Conservation (phyloP, 2,797 vertebrate genomes). For the Parauchenoglanis punctatus region DNA sequence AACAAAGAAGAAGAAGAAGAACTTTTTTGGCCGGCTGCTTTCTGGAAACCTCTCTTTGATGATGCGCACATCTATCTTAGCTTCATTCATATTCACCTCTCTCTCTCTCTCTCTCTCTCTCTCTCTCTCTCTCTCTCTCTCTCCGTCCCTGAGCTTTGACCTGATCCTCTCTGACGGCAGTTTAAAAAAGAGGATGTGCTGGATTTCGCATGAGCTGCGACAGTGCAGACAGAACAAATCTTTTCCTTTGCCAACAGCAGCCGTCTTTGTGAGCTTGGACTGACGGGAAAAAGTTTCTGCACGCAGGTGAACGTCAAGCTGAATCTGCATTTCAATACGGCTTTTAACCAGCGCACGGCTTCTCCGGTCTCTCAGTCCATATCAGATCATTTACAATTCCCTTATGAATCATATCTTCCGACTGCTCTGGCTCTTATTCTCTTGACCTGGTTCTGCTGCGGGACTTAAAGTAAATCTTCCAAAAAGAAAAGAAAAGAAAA, state of each 20-base stretch:
- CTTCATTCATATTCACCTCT: neutral
- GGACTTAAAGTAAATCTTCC: neutral
- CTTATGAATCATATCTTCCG: neutral
- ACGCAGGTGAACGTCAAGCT: neutral
- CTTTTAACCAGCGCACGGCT: neutral
- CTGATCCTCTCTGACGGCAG: neutral
- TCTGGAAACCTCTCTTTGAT: neutral
- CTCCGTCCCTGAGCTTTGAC: neutral
- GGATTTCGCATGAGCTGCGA: neutral
- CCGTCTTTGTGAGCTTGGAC: neutral
- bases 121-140: neutral
- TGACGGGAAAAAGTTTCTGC: neutral
- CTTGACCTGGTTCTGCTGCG: neutral
- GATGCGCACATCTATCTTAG: neutral
- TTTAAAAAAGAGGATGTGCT: neutral
- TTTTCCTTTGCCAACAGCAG: slow-evolving; percentile 1
- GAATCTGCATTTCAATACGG: neutral
- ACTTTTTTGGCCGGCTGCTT: neutral
- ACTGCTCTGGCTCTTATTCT: neutral
- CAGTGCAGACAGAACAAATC: neutral
- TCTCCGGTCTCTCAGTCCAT: neutral
- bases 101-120: neutral
- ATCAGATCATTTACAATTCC: neutral
- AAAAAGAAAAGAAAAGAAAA: neutral
- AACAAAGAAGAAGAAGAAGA: neutral